phyloP scores from a whole-genome alignment of 2,888 invertebrate species.

The Charanyca ferruginea region DNA sequence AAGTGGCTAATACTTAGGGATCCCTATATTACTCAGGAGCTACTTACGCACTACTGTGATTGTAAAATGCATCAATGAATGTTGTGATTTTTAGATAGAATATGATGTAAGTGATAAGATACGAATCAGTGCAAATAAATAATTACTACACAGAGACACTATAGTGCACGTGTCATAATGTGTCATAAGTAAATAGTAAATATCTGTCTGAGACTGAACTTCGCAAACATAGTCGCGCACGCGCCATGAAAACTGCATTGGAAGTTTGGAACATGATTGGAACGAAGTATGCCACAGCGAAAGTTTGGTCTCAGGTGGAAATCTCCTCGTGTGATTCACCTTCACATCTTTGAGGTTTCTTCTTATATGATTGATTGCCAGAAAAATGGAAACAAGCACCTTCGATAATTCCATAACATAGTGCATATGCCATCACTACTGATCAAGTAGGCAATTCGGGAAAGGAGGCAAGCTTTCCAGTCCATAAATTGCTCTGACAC shows the following conservation, averaged over 20 bases:
- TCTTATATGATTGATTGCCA: too few species aligned
- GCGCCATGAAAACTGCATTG: neutral
- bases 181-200: conserved; percentile 2
- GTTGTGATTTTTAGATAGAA: conserved; percentile 26
- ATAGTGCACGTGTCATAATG: conserved; percentile 13
- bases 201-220: neutral
- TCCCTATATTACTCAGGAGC: neutral
- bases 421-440: too few species aligned
- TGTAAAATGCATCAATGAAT: conserved; percentile 10
- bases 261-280: too few species aligned
- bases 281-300: neutral
- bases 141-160: conserved; percentile 12
- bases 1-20: conserved; percentile 12
- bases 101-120: neutral
- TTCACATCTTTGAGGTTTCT: too few species aligned
- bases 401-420: too few species aligned
- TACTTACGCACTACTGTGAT: conserved; percentile 3
- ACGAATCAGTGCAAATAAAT: conserved; percentile 20
- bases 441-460: too few species aligned
- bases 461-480: too few species aligned
- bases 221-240: neutral
- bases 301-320: too few species aligned
- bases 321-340: too few species aligned
- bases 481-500: too few species aligned
- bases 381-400: too few species aligned